Evolutionary conservation across 2,113 vertebrate species (phyloP), one percentile per base, ranked within the genome.

Genomic region (Eonycteris spelaea): DNA sequence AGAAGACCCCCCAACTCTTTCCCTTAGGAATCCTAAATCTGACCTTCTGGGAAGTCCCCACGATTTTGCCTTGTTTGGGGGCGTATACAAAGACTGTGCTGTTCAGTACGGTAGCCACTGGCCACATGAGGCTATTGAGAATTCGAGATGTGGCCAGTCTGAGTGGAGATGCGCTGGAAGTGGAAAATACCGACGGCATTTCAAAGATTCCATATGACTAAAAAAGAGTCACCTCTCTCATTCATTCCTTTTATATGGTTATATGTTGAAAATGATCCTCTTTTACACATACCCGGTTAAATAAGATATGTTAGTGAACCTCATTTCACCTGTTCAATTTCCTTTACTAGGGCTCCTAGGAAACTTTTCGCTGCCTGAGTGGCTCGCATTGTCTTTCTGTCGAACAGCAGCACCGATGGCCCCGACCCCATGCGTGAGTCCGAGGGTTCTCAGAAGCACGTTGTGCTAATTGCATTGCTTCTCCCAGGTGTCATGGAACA

Each of bases 401-500:
- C 15, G 93, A 85, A 33, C 26, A 26, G 86, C 5, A 0, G 7
- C 40, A 4, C 40, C 40, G 24, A 1, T 38, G 51, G 51, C 16
- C 35, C 28, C 6, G 1, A 0, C 45, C 24, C 26, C 26, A 15
- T 5, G 16, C 10, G 2, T 7, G 11, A 35, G n/a, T 48, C 57
- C 45, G 0, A 40, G 53, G 14, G 48, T n/a, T 67, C 48, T 30
- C 5, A 0, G 84, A 38, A 22, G 8, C 14, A 16, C 19, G 40
- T 67, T 12, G 16, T n/a, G 38, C 18, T 87, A 18, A 78, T 38
- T 19, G 1, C 7, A 0, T 53, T 59, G 86, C 53, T 84, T 94
- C 86, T 59, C 75, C 33, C 97, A 99, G 99, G 99, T 28, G 99
- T 99, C 95, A 99, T 99, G 99, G 99, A 99, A 95, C 99, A 99